Evolutionary conservation across 2,113 vertebrate species (phyloP), one percentile per base, ranked within the genome.

Genomic region (Panthera leo): DNA sequence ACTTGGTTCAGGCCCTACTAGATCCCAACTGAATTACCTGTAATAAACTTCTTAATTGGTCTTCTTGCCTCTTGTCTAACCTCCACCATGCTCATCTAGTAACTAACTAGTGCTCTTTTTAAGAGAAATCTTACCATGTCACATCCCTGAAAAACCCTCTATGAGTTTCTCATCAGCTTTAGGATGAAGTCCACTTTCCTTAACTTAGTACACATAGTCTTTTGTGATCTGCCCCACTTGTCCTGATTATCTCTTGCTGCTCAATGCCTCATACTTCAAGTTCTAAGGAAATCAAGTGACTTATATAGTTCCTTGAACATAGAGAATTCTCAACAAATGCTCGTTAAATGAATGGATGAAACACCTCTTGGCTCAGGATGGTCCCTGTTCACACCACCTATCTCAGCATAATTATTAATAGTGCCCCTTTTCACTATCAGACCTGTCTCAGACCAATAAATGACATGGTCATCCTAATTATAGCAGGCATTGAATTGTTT

Each of bases 361-460:
- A 93, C 29, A 93, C 15, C 58, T 71, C 73, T 89, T 51, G 48
- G 39, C 31, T 73, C 71, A 78, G 14, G 3, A 55, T 68, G 53
- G 65, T 65, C 45, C 71, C 53, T 86, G 53, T 80, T 96, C 48
- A 89, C 10, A 73, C 34, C 31, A 87, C 29, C 61, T 55, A 90
- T 65, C 42, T 31, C 48, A 84, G 79, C 7, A 11, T 39, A 87
- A 92, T 96, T 79, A 79, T 42, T 86, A 91, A 70, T 45, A 67
- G 55, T 71, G 45, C 6, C 63, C 36, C 71, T 87, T 91, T 89
- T 95, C 75, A 87, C 45, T 68, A 79, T 95, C 51, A 84, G 89
- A 90, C n/a, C 90, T 96, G 55, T 96, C 85, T 94, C 70, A 79
- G 45, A 65, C 55, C 95, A 93, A 70, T 93, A 93, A 79, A 90